Base-by-base conservation (phyloP, 2,888 invertebrate genomes). In the Corbicula japonica region DNA sequence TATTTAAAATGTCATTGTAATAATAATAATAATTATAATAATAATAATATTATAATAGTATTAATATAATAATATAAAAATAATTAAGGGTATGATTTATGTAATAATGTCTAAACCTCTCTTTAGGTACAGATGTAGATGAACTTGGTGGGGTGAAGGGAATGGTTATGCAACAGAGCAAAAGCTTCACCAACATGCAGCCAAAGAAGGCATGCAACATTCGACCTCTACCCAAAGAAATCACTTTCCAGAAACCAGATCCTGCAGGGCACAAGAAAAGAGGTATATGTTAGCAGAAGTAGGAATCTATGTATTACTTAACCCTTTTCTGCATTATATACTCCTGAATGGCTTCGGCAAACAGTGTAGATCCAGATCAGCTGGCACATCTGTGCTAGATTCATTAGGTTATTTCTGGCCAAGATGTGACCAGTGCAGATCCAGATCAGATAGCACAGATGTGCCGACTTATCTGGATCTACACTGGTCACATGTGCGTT, bases 61-160 rank as follows among this genome's bases (percentile, higher is more conserved):
- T 41, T 12, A 12, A 10, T 41, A 41, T 41, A 41, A 12, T 41
- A 12, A 41, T 41, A 18, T 10, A 18, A 10, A 41, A 12, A 18
- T 41, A 12, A 12, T 41, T 18, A 41, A 41, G 18, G 18, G 41
- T 41, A 41, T 41, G 41, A 41, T 12, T 10, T n/a, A n/a, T n/a
- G n/a, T n/a, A n/a, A n/a, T n/a, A n/a, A 12, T 38, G 15, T 38
- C 8, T 38, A 12, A 12, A 38, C 18, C 10, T 78, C n/a, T 12
- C 2, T 84, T 6, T 78, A 92, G 92, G 91, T 44, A 91, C 91
- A 63, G 90, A 88, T 68, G 68, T 85, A 26, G 91, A 91, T 21
- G 90, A 91, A 66, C 83, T 90, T 41, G 91, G 91, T 26, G 92
- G 92, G 18, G 92, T 92, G 15, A 91, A 89, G 74, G 81, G 85